These are phyloP conservation scores for Aurelia sp. DNA, from an alignment of 30 jellyfish, hydroid and myxozoan genomes.

Conservation along the genomic window DNA sequence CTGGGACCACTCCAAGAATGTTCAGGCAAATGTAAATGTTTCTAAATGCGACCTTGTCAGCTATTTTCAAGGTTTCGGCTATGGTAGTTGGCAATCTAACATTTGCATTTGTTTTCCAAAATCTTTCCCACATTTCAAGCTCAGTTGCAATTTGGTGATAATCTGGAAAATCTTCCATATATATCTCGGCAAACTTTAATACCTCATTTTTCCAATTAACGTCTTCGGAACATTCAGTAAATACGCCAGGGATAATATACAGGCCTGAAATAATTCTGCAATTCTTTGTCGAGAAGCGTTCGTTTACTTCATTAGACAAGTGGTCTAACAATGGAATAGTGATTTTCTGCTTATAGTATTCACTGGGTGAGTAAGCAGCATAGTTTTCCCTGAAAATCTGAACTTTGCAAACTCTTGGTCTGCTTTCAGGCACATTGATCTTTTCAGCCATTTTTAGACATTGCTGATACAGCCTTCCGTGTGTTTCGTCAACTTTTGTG, in stretches of 20 bases:
- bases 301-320: conserved; percentile 30
- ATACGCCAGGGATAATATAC: conserved; percentile 27
- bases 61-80: conserved; percentile 12
- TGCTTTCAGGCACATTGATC: conserved; percentile 16
- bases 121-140: conserved; percentile 34
- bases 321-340: conserved; percentile 39
- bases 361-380: conserved; percentile 14
- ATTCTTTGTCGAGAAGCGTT: conserved; percentile 11
- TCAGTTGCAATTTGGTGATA: conserved; percentile 11
- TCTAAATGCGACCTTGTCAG: conserved; percentile 53
- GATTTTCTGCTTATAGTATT: conserved; percentile 23
- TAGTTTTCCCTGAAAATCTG: conserved; percentile 1
- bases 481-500: conserved; percentile 3
- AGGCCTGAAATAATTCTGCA: conserved; percentile 13
- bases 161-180: conserved; percentile 12
- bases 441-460: conserved; percentile 15
- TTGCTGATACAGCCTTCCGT: not conserved
- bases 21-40: conserved; percentile 50
- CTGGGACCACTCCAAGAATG: conserved; percentile 70
- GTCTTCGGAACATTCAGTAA: not conserved
- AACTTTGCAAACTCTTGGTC: conserved; percentile 24
- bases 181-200: conserved; percentile 6
- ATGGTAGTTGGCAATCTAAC: conserved; percentile 30
- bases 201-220: conserved; percentile 25
- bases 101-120: conserved; percentile 20